Conservation (phyloP, 1,140 invertebrate genomes). For the Brachionus angularis region DNA sequence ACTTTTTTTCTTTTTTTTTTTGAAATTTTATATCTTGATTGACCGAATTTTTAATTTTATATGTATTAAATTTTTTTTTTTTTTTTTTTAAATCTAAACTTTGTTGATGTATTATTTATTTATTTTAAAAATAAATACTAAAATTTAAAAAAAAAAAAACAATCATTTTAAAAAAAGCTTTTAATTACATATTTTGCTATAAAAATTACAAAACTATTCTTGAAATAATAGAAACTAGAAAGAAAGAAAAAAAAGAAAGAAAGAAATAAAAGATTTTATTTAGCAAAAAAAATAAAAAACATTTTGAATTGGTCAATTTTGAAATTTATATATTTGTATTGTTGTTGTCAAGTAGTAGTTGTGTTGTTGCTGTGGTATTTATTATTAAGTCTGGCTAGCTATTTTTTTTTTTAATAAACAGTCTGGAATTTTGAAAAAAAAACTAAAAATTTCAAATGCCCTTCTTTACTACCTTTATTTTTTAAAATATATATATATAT, state of each 20-base stretch:
- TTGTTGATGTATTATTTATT: too few species aligned
- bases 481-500: too few species aligned
- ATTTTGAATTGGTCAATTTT: too few species aligned
- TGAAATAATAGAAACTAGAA: too few species aligned
- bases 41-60: slow-evolving; percentile 15
- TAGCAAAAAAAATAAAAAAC: too few species aligned
- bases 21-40: slow-evolving; percentile 27
- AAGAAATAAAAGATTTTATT: too few species aligned
- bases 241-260: too few species aligned
- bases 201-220: too few species aligned
- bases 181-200: too few species aligned
- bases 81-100: background rate
- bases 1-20: too few species aligned
- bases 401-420: slow-evolving; percentile 39
- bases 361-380: slow-evolving; percentile 37
- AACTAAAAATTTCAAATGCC: background rate
- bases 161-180: too few species aligned
- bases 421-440: slow-evolving; percentile 34
- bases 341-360: slow-evolving; percentile 20
- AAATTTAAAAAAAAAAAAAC: background rate
- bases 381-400: too few species aligned
- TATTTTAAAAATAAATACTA: background rate
- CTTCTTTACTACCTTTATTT: slow-evolving; percentile 37
- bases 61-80: slow-evolving; percentile 15
- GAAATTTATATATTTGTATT: background rate